Evolutionary conservation across 2,797 vertebrate species (phyloP), one percentile per base, ranked within the genome.

Genomic region (Avahi laniger): DNA sequence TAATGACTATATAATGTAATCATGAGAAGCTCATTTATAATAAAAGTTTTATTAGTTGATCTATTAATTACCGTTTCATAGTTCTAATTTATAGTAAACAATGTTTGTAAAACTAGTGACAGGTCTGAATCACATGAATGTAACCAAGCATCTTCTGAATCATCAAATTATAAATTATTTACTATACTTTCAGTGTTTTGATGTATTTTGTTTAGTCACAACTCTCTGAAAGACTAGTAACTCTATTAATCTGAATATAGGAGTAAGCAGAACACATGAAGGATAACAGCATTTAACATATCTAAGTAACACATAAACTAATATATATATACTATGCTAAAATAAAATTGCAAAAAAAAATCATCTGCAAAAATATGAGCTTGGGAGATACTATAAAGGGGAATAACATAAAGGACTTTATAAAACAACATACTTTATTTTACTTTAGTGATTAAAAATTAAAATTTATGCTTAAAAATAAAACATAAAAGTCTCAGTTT

Each of bases 111-210:
- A 84, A 61, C 6, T 67, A 85, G 33, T 75, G 72, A 73, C 0
- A 52, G 11, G 70, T 91, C 35, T 86, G 57, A 73, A 15, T n/a
- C 28, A 85, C 22, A 69, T 48, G 13, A 87, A 48, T 48, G 61
- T 8, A 87, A 94, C 48, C 78, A 57, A 52, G 3, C 15, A 4
- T 59, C 6, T 65, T 80, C 15, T 84, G 46, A 84, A 75, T 85
- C 50, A 95, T 28, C n/a, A 93, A 63, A 94, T 20, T 38, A 91
- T 35, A 87, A 86, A 69, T 26, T 41, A 9, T 50, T 95, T 93
- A 57, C 38, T 63, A 82, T 52, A 94, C 9, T 79, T 93, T 50
- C 7, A 94, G 14, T 63, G 28, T 83, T 94, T 83, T 79, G 20
- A 78, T 83, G 9, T 50, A 67, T 81, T 90, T 88, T 88, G 48